A percentile compares a stretch with the other conserved stretches of the same genome.
These are phyloP conservation scores for Panonychus citri DNA, from an alignment of 1,140 invertebrate genomes.

Conservation along the genomic window DNA sequence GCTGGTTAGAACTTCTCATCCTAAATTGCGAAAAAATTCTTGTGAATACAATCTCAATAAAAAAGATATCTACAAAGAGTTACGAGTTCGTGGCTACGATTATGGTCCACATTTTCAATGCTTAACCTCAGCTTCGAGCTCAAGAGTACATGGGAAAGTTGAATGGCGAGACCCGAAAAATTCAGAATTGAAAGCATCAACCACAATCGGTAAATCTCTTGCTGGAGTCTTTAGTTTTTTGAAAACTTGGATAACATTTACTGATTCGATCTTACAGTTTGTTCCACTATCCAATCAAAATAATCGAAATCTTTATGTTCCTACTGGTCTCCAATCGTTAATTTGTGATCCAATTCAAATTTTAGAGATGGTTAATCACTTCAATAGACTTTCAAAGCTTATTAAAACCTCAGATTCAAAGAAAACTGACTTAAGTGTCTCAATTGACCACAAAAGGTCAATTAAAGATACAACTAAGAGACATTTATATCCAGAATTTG, in stretches of 20 bases:
- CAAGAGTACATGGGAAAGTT: not conserved
- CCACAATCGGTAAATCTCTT: not conserved
- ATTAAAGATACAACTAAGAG: not conserved
- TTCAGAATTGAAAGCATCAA: not conserved
- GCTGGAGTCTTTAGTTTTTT: not conserved
- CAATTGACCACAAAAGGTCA: not conserved
- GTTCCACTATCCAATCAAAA: constrained; percentile 24
- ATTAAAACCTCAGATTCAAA: not conserved
- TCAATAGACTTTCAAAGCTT: not conserved
- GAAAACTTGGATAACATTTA: constrained; percentile 28
- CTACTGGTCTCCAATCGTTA: constrained; percentile 55
- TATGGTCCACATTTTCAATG: constrained; percentile 50
- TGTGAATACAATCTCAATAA: constrained; percentile 10
- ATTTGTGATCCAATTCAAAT: constrained; percentile 18
- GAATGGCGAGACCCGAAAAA: constrained; percentile 22
- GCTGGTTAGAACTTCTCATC: not conserved
- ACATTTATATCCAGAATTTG: not conserved
- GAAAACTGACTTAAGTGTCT: no score
- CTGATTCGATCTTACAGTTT: constrained; percentile 28
- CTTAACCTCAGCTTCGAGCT: constrained; percentile 29
- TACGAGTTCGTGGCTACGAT: constrained; percentile 29
- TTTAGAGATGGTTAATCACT: constrained; percentile 6
- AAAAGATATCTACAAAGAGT: constrained; percentile 29
- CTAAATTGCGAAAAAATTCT: not conserved
- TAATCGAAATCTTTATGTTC: constrained; percentile 51